A percentile compares a stretch with the other conserved stretches of the same genome.
Evolutionary conservation across 2,797 vertebrate species (phyloP).

Genomic region (Anguilla megastoma): DNA sequence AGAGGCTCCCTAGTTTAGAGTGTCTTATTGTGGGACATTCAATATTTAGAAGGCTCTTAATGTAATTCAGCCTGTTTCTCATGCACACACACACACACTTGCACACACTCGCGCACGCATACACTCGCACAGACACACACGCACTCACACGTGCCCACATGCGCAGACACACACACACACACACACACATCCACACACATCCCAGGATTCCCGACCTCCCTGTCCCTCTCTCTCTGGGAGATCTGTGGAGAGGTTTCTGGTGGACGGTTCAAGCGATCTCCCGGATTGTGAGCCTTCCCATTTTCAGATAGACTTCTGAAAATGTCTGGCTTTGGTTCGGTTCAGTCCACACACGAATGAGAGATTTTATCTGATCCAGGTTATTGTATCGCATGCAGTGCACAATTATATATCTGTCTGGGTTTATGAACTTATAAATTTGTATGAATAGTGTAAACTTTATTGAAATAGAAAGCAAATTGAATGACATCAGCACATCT

Average conservation of each 20-base stretch:
- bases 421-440: background rate
- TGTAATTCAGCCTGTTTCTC: background rate
- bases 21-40: background rate
- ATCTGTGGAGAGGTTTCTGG: background rate
- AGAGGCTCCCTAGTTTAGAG: background rate
- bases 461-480: background rate
- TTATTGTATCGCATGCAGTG: background rate
- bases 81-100: background rate
- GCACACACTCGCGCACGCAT: background rate
- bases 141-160: background rate
- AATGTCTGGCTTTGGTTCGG: background rate
- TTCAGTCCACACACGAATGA: background rate
- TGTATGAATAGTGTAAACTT: background rate
- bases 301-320: background rate
- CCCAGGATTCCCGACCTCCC: background rate
- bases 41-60: conserved; percentile 1
- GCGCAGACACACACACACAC: background rate
- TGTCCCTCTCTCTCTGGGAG: background rate
- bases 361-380: background rate
- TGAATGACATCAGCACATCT: background rate
- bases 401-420: background rate
- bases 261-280: background rate
- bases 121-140: background rate
- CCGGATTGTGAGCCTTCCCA: background rate
- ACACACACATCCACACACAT: background rate